These are phyloP conservation scores for Cichladusa arquata DNA, from an alignment of 2,113 vertebrate genomes.

Conservation along the genomic window DNA sequence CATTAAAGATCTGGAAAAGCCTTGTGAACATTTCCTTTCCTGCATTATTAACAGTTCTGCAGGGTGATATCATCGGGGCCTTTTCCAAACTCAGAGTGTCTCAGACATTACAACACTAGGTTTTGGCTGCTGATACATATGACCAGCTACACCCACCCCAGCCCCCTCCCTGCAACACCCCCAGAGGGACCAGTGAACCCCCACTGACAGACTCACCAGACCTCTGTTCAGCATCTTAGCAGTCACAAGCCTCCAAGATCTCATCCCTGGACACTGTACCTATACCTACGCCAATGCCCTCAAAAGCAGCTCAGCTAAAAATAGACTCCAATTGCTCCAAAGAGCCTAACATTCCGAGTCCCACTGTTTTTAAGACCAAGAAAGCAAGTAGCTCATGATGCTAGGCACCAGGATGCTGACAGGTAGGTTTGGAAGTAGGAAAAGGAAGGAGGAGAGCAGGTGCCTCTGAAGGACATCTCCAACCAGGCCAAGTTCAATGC, in stretches of 20 bases:
- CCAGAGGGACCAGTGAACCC: neutral
- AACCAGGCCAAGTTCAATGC: neutral
- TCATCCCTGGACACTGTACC: neutral
- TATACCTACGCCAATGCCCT: neutral
- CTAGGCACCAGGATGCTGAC: neutral
- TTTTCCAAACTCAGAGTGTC: slow-evolving; percentile 42
- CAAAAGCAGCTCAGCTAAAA: slow-evolving; percentile 1
- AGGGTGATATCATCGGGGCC: slow-evolving; percentile 41
- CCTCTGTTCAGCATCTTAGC: neutral
- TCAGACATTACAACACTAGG: slow-evolving; percentile 48
- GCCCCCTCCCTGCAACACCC: neutral
- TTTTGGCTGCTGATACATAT: slow-evolving; percentile 20
- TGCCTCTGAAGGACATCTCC: neutral
- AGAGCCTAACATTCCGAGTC: neutral
- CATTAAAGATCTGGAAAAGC: slow-evolving; percentile 45
- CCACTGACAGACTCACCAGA: neutral
- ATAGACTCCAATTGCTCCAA: neutral
- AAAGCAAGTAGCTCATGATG: neutral
- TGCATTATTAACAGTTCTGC: slow-evolving; percentile 42
- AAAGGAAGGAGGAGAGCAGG: neutral
- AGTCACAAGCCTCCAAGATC: neutral
- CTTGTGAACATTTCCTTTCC: slow-evolving; percentile 56
- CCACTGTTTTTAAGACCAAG: neutral
- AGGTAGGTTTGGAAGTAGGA: neutral
- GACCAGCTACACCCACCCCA: slow-evolving; percentile 29